A percentile compares a stretch with the other conserved stretches of the same genome.
Evolutionary conservation across 2,113 vertebrate genomes (phyloP).

Genomic region (Rhinoptilus africanus): DNA sequence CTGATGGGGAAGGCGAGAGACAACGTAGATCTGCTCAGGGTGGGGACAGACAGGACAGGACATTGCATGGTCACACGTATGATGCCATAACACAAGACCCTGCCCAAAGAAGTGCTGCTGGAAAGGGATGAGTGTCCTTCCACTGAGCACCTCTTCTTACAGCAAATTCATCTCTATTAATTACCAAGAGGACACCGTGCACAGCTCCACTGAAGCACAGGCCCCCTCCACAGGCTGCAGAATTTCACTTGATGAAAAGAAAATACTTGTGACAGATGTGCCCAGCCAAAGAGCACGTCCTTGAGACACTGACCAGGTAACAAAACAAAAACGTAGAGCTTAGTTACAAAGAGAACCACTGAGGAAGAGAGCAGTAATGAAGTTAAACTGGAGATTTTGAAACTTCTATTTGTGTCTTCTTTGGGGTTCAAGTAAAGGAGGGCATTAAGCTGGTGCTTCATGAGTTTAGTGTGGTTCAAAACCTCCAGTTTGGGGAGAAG

Average conservation of each 20-base stretch:
- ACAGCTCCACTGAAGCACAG: background rate
- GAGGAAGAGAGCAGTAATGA: background rate
- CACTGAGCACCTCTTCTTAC: background rate
- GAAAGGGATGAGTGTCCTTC: background rate
- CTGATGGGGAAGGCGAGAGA: background rate
- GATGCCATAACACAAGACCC: background rate
- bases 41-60: background rate
- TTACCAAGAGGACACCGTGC: accelerated
- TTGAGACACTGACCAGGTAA: background rate
- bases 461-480: background rate
- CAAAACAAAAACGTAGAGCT: accelerated
- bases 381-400: background rate
- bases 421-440: background rate
- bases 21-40: background rate
- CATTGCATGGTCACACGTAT: accelerated
- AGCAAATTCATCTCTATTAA: background rate
- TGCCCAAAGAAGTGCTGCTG: background rate
- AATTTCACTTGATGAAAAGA: background rate
- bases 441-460: background rate
- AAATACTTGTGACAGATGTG: background rate
- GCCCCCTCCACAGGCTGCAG: background rate
- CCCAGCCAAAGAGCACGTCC: background rate
- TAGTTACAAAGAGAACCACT: background rate
- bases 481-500: background rate
- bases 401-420: background rate